Conservation (phyloP, 1,140 invertebrate genomes). For the Pogonognathellus flavescens region DNA sequence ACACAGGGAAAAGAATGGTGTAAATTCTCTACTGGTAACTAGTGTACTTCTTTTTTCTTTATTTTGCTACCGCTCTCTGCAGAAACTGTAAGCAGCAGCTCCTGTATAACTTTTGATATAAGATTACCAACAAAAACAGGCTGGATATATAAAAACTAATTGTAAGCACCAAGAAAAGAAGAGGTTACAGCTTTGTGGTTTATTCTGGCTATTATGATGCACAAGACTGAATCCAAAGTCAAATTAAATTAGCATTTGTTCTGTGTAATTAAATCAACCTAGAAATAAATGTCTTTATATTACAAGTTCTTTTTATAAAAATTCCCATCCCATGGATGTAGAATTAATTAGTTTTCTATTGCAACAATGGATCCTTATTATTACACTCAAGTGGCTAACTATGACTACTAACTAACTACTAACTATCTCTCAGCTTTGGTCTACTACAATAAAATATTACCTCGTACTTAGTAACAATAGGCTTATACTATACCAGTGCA, state of each 20-base stretch:
- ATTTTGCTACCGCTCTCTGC: background rate
- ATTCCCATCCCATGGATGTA: conserved; percentile 54
- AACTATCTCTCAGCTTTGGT: too few relatives aligned
- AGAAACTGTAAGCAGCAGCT: background rate
- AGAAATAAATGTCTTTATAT: conserved; percentile 47
- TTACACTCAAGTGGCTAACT: too few relatives aligned
- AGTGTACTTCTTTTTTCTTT: background rate
- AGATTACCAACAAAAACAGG: background rate
- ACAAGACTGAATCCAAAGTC: conserved; percentile 16
- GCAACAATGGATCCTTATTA: conserved; percentile 8
- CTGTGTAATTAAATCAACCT: conserved; percentile 41
- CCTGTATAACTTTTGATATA: background rate
- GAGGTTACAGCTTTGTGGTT: background rate
- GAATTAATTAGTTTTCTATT: conserved; percentile 50
- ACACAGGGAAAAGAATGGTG: conserved; percentile 33
- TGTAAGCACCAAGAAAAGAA: background rate
- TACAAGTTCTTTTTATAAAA: conserved; percentile 52
- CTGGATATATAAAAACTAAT: too few relatives aligned
- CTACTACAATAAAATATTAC: too few relatives aligned
- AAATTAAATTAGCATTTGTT: conserved; percentile 46
- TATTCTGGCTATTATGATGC: background rate
- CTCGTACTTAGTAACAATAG: too few relatives aligned
- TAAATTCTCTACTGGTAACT: conserved; percentile 20
- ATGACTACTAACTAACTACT: too few relatives aligned
- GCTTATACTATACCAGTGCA: too few relatives aligned